Base-by-base conservation (phyloP, 2,113 vertebrate genomes). In the Ia io region DNA sequence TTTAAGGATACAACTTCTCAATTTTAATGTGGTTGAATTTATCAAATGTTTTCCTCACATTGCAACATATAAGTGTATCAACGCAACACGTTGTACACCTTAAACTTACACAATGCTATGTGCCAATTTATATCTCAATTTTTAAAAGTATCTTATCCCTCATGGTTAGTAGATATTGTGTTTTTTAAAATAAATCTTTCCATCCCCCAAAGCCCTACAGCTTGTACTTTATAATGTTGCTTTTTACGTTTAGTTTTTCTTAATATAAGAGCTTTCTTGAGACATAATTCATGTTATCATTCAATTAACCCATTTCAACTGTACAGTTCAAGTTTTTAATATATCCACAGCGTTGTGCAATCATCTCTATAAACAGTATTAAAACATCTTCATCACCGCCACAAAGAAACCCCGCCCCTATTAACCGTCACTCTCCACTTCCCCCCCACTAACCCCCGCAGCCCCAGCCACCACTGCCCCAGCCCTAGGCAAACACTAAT, bases 131-230 rank as follows among this genome's bases (percentile, higher is more conserved):
- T 32, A 73, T 74, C 67, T 82, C 74, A 65, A 35, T 79, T 83
- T 18, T 9, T 56, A 14, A 73, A 78, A 65, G 23, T 4, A 1
- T 1, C 16, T 78, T 90, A 77, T 94, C 79, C 70, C 5, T 87
- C 9, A 11, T 59, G 40, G 70, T 42, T 84, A 88, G 42, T 40
- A 8, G n/a, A 90, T 59, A 79, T 87, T 80, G 42, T 59, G 18
- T 73, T 40, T 86, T 96, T 96, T 78, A 5, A 59, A 94, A 88
- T 69, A 86, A 94, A 89, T 71, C 6, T 28, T 86, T 28, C 12
- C 53, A n/a, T n/a, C 8, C 23, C n/a, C n/a, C 53, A 35, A 79
- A 71, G 79, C 71, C 65, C 73, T 56, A n/a, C 16, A 78, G 84
- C 82, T 74, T 53, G 65, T 84, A 49, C 79, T 90, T 87, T 69